These are phyloP conservation scores for Bombus confusus DNA, from an alignment of 1,140 invertebrate genomes.

Conservation along the genomic window DNA sequence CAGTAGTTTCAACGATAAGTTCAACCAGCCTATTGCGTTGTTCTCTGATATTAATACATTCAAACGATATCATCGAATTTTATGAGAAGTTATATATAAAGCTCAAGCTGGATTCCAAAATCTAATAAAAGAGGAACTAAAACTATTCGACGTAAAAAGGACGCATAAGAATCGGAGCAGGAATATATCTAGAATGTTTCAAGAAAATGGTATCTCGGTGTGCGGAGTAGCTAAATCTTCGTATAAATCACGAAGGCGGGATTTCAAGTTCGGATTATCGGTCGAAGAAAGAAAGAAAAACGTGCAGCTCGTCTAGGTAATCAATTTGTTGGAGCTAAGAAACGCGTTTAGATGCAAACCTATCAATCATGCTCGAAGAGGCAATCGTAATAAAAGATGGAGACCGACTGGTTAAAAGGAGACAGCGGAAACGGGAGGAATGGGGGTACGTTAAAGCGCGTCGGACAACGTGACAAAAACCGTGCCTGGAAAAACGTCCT, in stretches of 20 bases:
- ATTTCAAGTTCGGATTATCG: background rate
- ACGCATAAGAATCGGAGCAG: background rate
- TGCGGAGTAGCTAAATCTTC: background rate
- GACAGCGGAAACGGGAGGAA: background rate
- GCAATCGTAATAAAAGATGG: slow-evolving; percentile 30
- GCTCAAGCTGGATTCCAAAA: background rate
- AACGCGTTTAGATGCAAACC: slow-evolving; percentile 8
- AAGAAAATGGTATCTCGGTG: background rate
- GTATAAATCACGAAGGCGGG: background rate
- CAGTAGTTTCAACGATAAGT: background rate
- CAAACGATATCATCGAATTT: background rate
- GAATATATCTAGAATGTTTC: background rate
- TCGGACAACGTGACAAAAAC: slow-evolving; percentile 50
- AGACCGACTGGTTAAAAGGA: background rate
- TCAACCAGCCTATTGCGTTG: background rate
- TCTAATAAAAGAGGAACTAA: background rate
- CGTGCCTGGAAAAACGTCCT: slow-evolving; percentile 54
- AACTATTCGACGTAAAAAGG: background rate
- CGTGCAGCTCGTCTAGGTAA: background rate
- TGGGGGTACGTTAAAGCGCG: background rate
- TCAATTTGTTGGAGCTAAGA: slow-evolving; percentile 20
- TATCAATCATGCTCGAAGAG: slow-evolving; percentile 15
- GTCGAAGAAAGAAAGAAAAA: background rate
- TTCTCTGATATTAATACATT: background rate
- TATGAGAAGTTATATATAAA: background rate